Conservation (phyloP, 1,140 invertebrate genomes). For the Argopecten irradians region DNA sequence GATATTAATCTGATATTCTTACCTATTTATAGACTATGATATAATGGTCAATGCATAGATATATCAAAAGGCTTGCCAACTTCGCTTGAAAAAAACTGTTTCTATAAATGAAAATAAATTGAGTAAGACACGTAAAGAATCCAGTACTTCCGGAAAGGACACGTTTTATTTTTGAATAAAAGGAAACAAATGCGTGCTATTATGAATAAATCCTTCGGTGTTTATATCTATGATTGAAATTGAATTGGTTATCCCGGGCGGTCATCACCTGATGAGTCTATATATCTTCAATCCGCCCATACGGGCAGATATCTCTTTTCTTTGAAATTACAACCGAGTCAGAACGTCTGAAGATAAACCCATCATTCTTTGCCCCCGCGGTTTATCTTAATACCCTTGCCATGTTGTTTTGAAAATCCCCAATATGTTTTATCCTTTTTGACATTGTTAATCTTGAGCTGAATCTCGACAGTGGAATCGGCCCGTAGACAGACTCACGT, state of each 20-base stretch:
- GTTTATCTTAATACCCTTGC: neutral
- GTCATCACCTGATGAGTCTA: neutral
- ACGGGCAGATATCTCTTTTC: neutral
- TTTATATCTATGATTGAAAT: neutral
- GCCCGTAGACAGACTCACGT: neutral
- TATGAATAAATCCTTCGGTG: neutral
- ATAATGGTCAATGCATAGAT: too few species aligned
- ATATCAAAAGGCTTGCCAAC: too few species aligned
- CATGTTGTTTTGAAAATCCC: neutral
- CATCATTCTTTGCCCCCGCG: neutral
- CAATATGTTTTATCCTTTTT: conserved; percentile 11
- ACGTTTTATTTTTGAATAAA: too few species aligned
- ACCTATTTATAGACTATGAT: too few species aligned
- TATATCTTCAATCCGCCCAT: neutral
- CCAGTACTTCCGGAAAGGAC: too few species aligned
- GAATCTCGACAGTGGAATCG: neutral
- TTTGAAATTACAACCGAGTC: neutral
- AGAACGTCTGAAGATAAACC: neutral
- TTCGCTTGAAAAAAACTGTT: too few species aligned
- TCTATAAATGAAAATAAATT: too few species aligned
- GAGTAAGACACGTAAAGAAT: too few species aligned
- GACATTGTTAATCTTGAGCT: neutral
- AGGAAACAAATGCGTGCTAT: too few species aligned
- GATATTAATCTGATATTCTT: too few species aligned
- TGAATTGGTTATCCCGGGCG: neutral